Evolutionary conservation across 2,888 invertebrate species (phyloP), one percentile per base, ranked within the genome.

Genomic region (Sussaba pulchella): DNA sequence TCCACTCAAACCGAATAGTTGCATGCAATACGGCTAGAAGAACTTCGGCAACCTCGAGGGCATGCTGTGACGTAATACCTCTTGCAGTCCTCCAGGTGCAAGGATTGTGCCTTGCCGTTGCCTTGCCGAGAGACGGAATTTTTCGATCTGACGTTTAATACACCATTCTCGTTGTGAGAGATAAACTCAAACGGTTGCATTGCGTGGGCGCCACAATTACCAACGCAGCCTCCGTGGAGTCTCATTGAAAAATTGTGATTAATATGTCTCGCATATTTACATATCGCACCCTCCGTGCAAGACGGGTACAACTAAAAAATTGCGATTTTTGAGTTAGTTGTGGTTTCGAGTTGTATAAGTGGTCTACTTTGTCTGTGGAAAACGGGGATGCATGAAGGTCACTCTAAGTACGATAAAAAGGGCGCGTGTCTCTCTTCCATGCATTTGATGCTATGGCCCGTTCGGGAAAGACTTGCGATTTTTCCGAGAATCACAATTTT

Each of bases 21-120:
- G 50, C 50, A 24, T 26, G 47, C 26, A 70, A 57, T 5, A 6
- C 31, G 70, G 71, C 41, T 75, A 61, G 75, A 66, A 47, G 70
- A 71, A 36, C 64, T 31, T 9, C 41, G 19, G 57, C 47, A 64
- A 69, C 54, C 73, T 73, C 78, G 79, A 54, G 66, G 47, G 70
- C 47, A 39, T 39, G 12, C n/a, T 52, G 24, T 75, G 79, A 80
- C 75, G 75, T 45, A 75, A 80, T 70, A 17, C 54, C 31, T n/a
- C 21, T 71, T 50, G 79, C 71, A 61, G 66, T 70, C 9, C n/a
- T 74, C 70, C 64, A 66, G 70, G 69, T 70, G 78, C 64, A 64
- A 69, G 57, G 41, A 64, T 64, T 50, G 9, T 17, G n/a, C 9
- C 31, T 36, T 31, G 31, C 17, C 9, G 59, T 69, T 47, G 17